Percentiles rank a stretch among this genome's conserved stretches.
Conservation (phyloP, 2,888 invertebrate genomes). For the Tuberolachnus salignus region DNA sequence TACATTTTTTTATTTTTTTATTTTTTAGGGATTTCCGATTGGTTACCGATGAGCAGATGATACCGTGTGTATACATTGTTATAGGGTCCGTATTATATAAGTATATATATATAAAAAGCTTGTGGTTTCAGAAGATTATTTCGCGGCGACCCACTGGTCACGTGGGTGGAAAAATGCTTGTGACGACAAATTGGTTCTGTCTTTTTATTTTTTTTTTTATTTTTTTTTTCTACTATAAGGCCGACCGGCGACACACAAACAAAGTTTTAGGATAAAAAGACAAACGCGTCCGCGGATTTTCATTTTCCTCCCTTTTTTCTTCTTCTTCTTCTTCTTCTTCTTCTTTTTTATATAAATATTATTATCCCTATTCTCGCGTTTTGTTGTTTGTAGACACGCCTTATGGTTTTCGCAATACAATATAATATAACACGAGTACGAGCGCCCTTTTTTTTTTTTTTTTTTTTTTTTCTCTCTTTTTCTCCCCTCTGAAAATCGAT, state of each 20-base stretch:
- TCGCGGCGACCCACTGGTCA: background rate
- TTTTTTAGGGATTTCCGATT: no score
- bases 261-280: background rate
- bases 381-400: no score
- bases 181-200: constrained; percentile 44
- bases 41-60: background rate
- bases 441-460: no score
- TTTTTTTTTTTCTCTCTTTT: no score
- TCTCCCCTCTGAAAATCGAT: no score
- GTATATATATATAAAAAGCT: no score
- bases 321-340: background rate
- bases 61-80: background rate
- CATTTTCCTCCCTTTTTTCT: background rate
- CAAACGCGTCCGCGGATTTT: background rate
- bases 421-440: no score
- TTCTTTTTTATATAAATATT: background rate
- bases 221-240: background rate
- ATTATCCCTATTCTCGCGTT: no score
- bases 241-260: background rate
- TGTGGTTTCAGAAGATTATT: background rate
- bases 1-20: no score
- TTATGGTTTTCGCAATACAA: no score
- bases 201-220: constrained; percentile 8
- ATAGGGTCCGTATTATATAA: background rate
- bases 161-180: background rate